Percentiles rank a stretch among this genome's conserved stretches.
These are phyloP conservation scores for Ctena decussata DNA, from an alignment of 2,888 invertebrate species.

Conservation along the genomic window DNA sequence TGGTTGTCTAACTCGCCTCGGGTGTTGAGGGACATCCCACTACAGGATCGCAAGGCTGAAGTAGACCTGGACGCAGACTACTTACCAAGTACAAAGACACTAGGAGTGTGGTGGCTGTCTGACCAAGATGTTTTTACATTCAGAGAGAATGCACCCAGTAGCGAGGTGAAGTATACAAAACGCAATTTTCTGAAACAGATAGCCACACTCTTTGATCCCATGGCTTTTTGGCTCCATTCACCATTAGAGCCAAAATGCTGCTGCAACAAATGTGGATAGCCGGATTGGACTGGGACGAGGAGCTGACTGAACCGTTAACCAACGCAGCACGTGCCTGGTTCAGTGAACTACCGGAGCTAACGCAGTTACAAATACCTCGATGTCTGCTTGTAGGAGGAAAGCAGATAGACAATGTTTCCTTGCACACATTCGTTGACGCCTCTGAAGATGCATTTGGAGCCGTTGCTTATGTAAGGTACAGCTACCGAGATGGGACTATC, in stretches of 20 bases:
- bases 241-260: background rate
- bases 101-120: slow-evolving; percentile 44
- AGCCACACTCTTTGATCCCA: background rate
- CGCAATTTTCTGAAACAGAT: background rate
- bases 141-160: no score
- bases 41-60: slow-evolving; percentile 12
- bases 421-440: slow-evolving; percentile 52
- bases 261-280: background rate
- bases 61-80: background rate
- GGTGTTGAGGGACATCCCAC: slow-evolving; percentile 27
- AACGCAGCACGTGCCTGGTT: background rate
- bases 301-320: slow-evolving; percentile 32
- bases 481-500: background rate
- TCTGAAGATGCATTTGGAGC: slow-evolving; percentile 44
- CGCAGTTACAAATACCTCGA: no score
- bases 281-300: slow-evolving; percentile 42
- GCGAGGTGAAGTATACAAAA: no score
- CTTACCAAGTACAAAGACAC: background rate
- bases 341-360: background rate
- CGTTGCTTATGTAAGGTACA: slow-evolving; percentile 15
- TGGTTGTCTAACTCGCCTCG: no score
- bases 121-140: slow-evolving; percentile 32
- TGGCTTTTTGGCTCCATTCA: background rate
- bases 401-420: no score
- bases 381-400: no score